phyloP scores from a whole-genome alignment of 2,888 invertebrate species.

The Andrena hattorfiana region DNA sequence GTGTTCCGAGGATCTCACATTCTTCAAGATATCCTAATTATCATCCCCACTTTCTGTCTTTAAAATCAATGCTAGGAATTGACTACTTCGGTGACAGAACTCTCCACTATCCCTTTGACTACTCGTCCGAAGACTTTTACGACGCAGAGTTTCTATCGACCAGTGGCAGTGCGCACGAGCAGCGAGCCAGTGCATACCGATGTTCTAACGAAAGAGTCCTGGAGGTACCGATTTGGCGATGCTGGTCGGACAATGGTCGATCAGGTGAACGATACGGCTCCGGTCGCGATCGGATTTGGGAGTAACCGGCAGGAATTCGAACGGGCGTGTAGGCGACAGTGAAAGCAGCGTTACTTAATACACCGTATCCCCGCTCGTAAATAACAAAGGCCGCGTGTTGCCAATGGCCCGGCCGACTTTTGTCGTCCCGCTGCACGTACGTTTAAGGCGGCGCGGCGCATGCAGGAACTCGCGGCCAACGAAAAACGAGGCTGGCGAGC shows the following conservation, averaged over 20 bases:
- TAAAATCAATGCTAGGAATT: too few species aligned
- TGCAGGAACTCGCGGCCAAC: constrained; percentile 6
- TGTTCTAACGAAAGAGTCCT: background rate
- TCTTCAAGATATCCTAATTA: too few species aligned
- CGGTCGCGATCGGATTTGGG: constrained; percentile 69
- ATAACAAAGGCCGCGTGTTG: constrained; percentile 75
- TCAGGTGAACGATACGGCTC: constrained; percentile 58
- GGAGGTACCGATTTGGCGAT: background rate
- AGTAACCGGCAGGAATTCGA: constrained; percentile 74
- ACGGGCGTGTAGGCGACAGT: constrained; percentile 80
- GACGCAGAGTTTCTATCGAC: background rate
- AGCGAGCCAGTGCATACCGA: background rate
- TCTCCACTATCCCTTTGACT: too few species aligned
- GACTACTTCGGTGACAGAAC: too few species aligned
- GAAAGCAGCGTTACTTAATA: constrained; percentile 82
- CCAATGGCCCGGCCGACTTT: constrained; percentile 68
- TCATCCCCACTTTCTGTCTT: too few species aligned
- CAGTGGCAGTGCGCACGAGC: background rate
- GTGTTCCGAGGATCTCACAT: too few species aligned
- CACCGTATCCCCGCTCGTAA: constrained; percentile 73
- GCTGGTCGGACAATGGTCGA: constrained; percentile 44
- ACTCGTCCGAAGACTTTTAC: too few species aligned
- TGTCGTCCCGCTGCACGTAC: constrained; percentile 49
- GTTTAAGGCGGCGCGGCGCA: constrained; percentile 46
- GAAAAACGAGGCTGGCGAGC: constrained; percentile 24